A percentile compares a stretch with the other conserved stretches of the same genome.
These are phyloP conservation scores for Thereva unica DNA, from an alignment of 2,888 invertebrate species.

Conservation along the genomic window DNA sequence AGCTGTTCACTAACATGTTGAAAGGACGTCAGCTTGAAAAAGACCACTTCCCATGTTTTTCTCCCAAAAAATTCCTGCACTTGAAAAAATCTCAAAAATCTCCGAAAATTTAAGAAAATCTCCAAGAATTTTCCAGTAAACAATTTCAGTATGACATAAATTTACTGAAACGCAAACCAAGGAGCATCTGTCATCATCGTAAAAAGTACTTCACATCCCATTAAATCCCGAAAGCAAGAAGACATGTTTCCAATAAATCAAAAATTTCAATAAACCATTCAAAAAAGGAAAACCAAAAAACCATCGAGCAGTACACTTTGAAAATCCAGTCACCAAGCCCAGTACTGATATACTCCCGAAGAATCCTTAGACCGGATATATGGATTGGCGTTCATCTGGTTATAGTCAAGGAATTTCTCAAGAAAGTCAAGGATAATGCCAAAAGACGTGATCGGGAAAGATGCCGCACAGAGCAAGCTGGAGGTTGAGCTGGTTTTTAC, in stretches of 20 bases:
- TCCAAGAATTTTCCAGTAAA: background rate
- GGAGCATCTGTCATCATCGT: constrained; percentile 20
- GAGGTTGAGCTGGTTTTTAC: background rate
- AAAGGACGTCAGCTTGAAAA: no score
- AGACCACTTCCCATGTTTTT: no score
- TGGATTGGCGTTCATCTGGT: background rate
- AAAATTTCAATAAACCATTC: constrained; percentile 5
- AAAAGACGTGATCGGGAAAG: constrained; percentile 16
- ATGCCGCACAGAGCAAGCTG: background rate
- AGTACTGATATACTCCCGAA: constrained; percentile 4
- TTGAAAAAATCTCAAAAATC: no score
- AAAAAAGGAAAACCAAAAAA: constrained; percentile 20
- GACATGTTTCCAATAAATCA: constrained; percentile 25
- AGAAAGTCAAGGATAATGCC: constrained; percentile 17
- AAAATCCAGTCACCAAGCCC: background rate
- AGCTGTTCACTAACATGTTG: no score
- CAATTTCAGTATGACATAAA: constrained; percentile 23
- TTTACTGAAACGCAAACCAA: constrained; percentile 4
- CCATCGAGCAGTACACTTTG: background rate
- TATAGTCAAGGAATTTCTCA: constrained; percentile 11
- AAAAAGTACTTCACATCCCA: constrained; percentile 15
- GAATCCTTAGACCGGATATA: constrained; percentile 16
- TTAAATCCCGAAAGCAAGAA: background rate
- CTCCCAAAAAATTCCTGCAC: no score
- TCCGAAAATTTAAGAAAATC: no score